Evolutionary conservation across 2,888 invertebrate species (phyloP), one percentile per base, ranked within the genome.

Genomic region (Dryocosmus kuriphilus): DNA sequence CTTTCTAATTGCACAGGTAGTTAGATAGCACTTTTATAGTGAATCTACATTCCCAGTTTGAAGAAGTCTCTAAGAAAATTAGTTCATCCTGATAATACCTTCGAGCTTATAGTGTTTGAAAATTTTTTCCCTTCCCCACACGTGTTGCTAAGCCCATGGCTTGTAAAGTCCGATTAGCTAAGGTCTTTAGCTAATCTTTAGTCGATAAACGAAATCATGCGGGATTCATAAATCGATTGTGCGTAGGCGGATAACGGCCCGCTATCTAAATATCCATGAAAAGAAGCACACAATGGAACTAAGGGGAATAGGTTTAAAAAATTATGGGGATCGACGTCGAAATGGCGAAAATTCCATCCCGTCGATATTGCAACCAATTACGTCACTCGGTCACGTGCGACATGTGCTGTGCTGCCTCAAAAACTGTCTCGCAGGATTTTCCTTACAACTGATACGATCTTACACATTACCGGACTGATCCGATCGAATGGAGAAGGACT

Each of bases 301-400:
- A 22, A 51, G 51, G 51, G n/a, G 51, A 22, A 51, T n/a, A n/a
- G 9, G n/a, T n/a, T 16, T n/a, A 6, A 51, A 51, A 51, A 51
- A 51, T 51, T 51, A 51, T 51, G n/a, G 51, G 76, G 78, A 74
- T 65, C 73, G 51, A 65, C 81, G 84, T 80, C 80, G 80, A 77
- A 82, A 82, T 80, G 80, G 80, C 79, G 79, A 79, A 79, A 85
- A 85, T 76, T 79, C 77, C 75, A 65, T 71, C 76, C 78, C 78
- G 30, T 55, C 74, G 79, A 61, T n/a, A 83, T 79, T 67, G 79
- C 16, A 16, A 41, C 41, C 84, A 86, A 85, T 85, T 83, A 85
- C 83, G 85, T 81, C 81, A 84, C 82, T 79, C 82, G 84, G 86
- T 87, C 89, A 88, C 88, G 89, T 89, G 88, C 86, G 84, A 76